Evolutionary conservation across 2,888 invertebrate species (phyloP).

Genomic region (Eucriotettix oculatus): DNA sequence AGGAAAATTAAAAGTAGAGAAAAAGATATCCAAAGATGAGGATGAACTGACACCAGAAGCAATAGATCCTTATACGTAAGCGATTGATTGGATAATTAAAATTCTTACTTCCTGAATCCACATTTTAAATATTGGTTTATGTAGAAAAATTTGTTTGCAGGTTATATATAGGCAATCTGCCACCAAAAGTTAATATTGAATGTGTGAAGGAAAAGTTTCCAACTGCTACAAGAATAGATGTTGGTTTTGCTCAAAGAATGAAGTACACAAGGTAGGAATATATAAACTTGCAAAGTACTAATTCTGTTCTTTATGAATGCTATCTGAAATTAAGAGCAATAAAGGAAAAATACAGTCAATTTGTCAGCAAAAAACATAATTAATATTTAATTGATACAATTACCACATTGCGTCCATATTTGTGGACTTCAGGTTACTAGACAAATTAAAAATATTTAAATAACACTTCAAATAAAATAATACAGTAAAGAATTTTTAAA

Average conservation of each 20-base stretch:
- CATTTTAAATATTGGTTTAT: no score
- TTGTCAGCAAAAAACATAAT: constrained; percentile 63
- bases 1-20: constrained; percentile 40
- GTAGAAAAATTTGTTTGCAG: constrained; percentile 11
- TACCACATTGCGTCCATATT: no score
- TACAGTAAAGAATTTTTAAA: no score
- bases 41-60: constrained; percentile 38
- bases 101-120: no score
- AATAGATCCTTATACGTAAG: constrained; percentile 43
- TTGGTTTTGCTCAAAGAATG: constrained; percentile 49
- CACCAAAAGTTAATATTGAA: constrained; percentile 42
- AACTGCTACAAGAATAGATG: constrained; percentile 41
- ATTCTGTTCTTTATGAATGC: not conserved
- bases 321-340: constrained; percentile 29
- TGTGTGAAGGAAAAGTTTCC: constrained; percentile 43
- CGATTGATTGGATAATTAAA: not conserved
- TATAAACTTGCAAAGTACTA: not conserved
- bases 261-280: constrained; percentile 36
- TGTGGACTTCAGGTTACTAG: not conserved
- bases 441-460: no score
- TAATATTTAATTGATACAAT: constrained; percentile 68
- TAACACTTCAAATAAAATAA: no score
- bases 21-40: constrained; percentile 37
- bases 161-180: constrained; percentile 48
- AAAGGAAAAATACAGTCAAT: constrained; percentile 51